phyloP scores from a whole-genome alignment of 2,797 vertebrate genomes.

The Trichosurus vulpecula region DNA sequence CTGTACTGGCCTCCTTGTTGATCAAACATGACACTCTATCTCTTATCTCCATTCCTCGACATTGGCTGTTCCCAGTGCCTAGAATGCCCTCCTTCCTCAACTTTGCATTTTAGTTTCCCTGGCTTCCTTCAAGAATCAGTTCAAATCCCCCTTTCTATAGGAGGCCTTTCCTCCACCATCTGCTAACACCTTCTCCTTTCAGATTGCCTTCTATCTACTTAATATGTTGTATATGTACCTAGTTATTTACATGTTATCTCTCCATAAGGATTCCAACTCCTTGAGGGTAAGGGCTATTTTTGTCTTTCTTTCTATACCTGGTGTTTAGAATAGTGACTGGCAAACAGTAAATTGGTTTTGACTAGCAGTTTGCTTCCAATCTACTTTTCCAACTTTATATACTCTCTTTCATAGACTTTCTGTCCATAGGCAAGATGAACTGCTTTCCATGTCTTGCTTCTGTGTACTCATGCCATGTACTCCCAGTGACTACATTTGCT shows the following conservation, averaged over 20 bases:
- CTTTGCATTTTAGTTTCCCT: not conserved
- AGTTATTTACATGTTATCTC: not conserved
- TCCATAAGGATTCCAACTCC: not conserved
- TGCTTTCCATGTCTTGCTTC: not conserved
- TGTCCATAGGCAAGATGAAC: not conserved
- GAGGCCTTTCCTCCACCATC: not conserved
- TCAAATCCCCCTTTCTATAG: not conserved
- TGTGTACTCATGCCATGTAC: not conserved
- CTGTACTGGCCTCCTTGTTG: not conserved
- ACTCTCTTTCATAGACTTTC: not conserved
- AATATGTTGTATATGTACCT: not conserved
- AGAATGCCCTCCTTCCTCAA: not conserved
- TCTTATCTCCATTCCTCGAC: not conserved
- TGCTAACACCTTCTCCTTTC: not conserved
- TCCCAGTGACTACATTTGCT: no score
- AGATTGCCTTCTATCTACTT: not conserved
- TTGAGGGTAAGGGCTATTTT: not conserved
- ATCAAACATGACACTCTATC: not conserved
- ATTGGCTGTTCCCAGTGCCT: not conserved
- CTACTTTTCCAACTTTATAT: not conserved
- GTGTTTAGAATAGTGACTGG: not conserved
- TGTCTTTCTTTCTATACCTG: not conserved
- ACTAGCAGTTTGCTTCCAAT: not conserved
- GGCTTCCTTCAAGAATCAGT: not conserved
- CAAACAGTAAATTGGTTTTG: not conserved